Evolutionary conservation across 30 jellyfish, hydroid and myxozoan species (phyloP).

Genomic region (Pelagia noctiluca): DNA sequence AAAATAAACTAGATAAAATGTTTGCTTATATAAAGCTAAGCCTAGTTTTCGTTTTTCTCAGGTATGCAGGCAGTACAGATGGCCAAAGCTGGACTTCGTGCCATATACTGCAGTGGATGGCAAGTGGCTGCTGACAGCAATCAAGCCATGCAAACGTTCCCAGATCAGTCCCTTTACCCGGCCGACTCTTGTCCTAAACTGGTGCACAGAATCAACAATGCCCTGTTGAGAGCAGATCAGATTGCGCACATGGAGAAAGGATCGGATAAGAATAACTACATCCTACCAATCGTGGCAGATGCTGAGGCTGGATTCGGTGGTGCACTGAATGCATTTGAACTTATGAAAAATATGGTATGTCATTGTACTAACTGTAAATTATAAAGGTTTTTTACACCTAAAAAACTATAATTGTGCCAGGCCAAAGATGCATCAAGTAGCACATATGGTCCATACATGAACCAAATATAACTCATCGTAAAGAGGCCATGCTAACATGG

Average conservation of each 20-base stretch:
- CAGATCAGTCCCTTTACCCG: constrained; percentile 93
- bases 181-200: constrained; percentile 91
- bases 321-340: constrained; percentile 92
- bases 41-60: background rate
- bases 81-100: constrained; percentile 95
- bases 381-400: no score
- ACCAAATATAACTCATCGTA: no score
- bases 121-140: constrained; percentile 97
- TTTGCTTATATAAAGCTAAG: background rate
- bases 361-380: no score
- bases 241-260: constrained; percentile 84
- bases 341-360: constrained; percentile 88
- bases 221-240: constrained; percentile 96
- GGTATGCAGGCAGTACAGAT: constrained; percentile 98
- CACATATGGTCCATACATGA: no score
- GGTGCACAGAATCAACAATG: constrained; percentile 90
- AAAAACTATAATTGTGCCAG: no score
- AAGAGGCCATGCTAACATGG: no score
- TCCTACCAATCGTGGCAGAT: constrained; percentile 95
- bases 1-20: background rate
- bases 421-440: no score
- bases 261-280: constrained; percentile 54
- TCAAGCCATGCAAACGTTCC: constrained; percentile 83
- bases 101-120: constrained; percentile 97
- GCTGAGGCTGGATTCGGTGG: constrained; percentile 99